Conservation (phyloP, 2,113 vertebrate species). For the Bothrops jararaca region DNA sequence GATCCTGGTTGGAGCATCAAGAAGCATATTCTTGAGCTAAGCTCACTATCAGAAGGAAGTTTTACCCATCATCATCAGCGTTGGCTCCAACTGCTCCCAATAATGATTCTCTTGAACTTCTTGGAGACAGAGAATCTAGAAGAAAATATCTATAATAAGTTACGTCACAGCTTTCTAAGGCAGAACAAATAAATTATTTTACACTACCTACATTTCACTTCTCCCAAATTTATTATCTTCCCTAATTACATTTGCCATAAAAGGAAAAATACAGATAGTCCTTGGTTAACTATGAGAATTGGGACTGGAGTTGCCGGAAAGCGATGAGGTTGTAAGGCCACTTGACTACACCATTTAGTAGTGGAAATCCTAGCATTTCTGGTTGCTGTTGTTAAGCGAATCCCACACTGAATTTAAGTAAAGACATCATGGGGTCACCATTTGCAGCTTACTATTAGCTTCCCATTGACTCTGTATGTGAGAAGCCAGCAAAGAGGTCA, state of each 20-base stretch:
- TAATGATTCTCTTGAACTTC: slow-evolving; percentile 95
- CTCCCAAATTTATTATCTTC: background rate
- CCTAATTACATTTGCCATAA: slow-evolving; percentile 12
- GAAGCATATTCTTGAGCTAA: background rate
- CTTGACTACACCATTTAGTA: background rate
- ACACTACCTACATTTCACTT: background rate
- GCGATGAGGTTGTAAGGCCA: background rate
- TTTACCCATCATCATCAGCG: slow-evolving; percentile 83
- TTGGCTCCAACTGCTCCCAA: slow-evolving; percentile 79
- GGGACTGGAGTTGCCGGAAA: background rate
- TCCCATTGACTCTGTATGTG: background rate
- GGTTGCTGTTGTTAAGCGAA: background rate
- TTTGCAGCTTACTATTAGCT: background rate
- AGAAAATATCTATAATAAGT: slow-evolving; percentile 20
- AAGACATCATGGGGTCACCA: background rate
- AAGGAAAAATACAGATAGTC: background rate
- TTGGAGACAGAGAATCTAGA: slow-evolving; percentile 93
- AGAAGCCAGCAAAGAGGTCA: background rate
- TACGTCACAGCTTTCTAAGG: background rate
- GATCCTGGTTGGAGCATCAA: background rate
- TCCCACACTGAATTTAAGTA: background rate
- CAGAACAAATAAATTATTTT: background rate
- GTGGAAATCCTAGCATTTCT: background rate
- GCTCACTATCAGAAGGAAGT: background rate
- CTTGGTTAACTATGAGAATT: background rate